Conservation (phyloP, 2,888 invertebrate species). For the Crematogaster levior region DNA sequence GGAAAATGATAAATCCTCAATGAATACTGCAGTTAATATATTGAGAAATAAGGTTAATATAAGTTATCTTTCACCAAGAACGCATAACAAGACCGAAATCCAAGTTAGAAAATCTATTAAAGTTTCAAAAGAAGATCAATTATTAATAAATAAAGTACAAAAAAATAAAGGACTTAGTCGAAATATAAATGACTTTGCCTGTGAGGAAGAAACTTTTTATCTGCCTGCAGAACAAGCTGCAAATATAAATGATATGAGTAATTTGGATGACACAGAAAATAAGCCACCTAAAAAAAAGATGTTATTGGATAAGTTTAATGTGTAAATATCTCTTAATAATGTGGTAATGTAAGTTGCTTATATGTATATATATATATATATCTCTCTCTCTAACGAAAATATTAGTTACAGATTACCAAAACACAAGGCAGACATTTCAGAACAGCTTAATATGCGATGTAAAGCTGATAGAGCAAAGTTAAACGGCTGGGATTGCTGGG, state of each 20-base stretch:
- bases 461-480: constrained; percentile 83
- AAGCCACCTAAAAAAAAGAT: constrained; percentile 26
- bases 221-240: constrained; percentile 27
- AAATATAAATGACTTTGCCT: background rate
- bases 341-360: background rate
- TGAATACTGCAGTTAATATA: background rate
- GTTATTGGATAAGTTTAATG: constrained; percentile 47
- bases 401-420: constrained; percentile 42
- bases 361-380: background rate
- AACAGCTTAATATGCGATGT: constrained; percentile 67
- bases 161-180: background rate
- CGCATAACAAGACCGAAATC: background rate
- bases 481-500: constrained; percentile 84
- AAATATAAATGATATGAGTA: background rate
- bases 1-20: background rate
- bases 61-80: background rate
- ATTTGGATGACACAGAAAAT: constrained; percentile 1
- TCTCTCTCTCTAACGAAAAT: background rate
- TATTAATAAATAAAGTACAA: background rate
- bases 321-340: constrained; percentile 51
- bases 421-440: constrained; percentile 57
- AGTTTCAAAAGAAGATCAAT: background rate
- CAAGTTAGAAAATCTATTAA: background rate
- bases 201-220: constrained; percentile 59
- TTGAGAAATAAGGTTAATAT: background rate